Percentiles rank a stretch among this genome's conserved stretches.
Conservation (phyloP, 2,113 vertebrate genomes). For the Azemiops feae region DNA sequence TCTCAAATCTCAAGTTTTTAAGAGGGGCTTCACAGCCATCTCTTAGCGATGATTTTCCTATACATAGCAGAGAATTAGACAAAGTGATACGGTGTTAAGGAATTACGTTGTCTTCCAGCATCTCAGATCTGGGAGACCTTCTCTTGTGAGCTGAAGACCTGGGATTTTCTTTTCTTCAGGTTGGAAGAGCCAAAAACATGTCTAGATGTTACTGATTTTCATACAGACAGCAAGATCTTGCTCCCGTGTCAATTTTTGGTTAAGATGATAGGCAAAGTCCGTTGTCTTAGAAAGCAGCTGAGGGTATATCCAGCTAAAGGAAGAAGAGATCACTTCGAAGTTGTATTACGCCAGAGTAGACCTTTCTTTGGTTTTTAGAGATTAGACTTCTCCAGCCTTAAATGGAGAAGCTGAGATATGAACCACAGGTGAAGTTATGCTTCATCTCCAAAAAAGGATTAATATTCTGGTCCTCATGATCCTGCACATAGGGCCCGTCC, state of each 20-base stretch:
- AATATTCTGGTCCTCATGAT: background rate
- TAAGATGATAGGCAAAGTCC: background rate
- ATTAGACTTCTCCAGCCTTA: background rate
- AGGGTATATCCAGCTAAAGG: background rate
- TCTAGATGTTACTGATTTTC: background rate
- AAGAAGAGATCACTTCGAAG: background rate
- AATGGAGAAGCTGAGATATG: background rate
- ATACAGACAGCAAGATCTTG: background rate
- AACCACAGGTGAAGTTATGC: background rate
- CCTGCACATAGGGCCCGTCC: background rate
- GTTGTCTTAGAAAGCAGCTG: background rate
- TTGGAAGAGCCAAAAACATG: background rate
- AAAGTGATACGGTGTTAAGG: background rate
- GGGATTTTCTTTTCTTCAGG: background rate
- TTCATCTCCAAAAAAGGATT: background rate
- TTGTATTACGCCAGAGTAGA: background rate
- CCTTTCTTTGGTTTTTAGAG: background rate
- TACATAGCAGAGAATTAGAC: background rate
- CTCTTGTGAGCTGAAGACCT: background rate
- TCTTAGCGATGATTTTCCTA: background rate
- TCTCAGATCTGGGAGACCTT: background rate
- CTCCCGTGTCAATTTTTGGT: background rate
- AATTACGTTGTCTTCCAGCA: background rate
- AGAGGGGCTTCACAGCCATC: background rate
- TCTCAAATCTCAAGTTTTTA: background rate